Base-by-base conservation (phyloP, 2,113 vertebrate genomes). In the Sphyrna mokarran region DNA sequence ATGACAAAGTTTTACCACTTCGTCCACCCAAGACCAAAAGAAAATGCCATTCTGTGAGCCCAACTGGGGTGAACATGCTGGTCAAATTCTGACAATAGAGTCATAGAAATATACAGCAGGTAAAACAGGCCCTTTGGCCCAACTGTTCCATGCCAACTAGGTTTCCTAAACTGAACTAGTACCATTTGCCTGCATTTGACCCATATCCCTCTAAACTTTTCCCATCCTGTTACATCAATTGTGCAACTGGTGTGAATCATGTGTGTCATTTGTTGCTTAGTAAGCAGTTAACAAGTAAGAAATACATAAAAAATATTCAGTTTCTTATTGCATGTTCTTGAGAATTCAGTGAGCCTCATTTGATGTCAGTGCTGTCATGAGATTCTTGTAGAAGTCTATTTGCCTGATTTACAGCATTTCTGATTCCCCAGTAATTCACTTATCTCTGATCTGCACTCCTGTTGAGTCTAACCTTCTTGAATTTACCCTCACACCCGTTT, bases 361-460 rank as follows among this genome's bases (percentile, higher is more conserved):
- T 66, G 61, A 93, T 66, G 89, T 10, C 1, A 37, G 16, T 22
- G 89, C 37, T 1, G 61, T 22, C n/a, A n/a, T n/a, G 61, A 37
- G 33, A 37, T 9, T 20, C 5, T 1, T 37, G 33, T 2, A 66
- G 61, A 37, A 18, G 7, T 37, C 29, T n/a, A 5, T 0, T 0
- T 58, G 11, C 89, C 89, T 5, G n/a, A 37, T 63, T 20, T 93
- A 63, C 1, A 83, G 29, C n/a, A 61, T n/a, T 66, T 18, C 29
- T 37, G 61, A 93, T 93, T 93, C n/a, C 66, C 29, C n/a, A 37
- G 33, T 2, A 37, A 37, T 66, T 10, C 33, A 37, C 37, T 68
- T 66, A 93, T 40, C 89, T 93, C 89, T 66, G 61, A 68, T 66
- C 61, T 66, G 18, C 89, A 93, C n/a, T 93, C 89, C 61, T 66